Percentiles rank a stretch among this genome's conserved stretches.
phyloP scores from a whole-genome alignment of 1,140 invertebrate genomes.

The Drosophila baimaii region DNA sequence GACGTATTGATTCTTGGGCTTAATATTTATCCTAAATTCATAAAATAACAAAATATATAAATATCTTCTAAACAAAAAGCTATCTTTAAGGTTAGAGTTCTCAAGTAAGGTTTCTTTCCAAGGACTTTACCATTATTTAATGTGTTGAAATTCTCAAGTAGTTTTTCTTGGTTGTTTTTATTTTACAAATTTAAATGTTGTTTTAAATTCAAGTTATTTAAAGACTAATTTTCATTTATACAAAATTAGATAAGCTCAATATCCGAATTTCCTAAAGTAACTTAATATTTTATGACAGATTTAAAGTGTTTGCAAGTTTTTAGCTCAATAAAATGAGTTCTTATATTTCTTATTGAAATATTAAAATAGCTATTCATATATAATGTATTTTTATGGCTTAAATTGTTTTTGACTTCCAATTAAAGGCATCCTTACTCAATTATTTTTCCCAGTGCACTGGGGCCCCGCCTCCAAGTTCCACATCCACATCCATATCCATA shows the following conservation, averaged over 20 bases:
- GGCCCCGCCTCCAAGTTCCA: constrained; percentile 9
- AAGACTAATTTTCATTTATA: background rate
- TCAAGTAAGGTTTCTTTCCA: no score
- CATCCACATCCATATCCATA: constrained; percentile 40
- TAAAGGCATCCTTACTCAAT: background rate
- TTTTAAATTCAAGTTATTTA: no score
- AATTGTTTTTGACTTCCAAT: background rate
- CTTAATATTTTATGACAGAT: no score
- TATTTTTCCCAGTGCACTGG: constrained; percentile 25
- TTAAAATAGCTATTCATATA: background rate
- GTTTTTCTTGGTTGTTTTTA: background rate
- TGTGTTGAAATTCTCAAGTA: background rate
- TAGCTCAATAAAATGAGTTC: background rate
- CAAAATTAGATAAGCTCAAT: background rate
- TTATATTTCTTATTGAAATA: background rate
- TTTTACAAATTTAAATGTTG: background rate
- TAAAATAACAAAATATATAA: no score
- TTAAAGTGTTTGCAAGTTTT: no score
- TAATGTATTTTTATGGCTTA: no score
- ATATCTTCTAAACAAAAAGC: no score
- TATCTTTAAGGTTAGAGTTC: no score
- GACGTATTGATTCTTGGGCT: no score
- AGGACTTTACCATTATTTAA: no score
- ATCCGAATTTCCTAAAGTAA: no score
- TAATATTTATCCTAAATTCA: no score